Base-by-base conservation (phyloP, 2,113 vertebrate species). In the Larimichthys polyactis region DNA sequence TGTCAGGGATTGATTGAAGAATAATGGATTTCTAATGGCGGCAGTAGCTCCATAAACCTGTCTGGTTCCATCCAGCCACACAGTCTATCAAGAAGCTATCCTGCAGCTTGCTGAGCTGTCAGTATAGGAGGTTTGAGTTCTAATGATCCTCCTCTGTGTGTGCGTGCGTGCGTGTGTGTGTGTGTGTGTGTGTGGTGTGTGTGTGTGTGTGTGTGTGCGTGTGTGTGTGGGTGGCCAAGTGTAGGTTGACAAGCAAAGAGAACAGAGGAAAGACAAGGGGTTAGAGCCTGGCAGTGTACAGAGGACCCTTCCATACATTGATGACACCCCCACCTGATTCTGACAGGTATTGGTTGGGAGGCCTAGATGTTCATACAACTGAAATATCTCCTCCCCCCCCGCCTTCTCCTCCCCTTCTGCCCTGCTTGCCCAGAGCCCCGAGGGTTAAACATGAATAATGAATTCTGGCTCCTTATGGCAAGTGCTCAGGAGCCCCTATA, bases 391-490 rank as follows among this genome's bases (percentile, higher is more conserved):
- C 36, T 9, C 36, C 36, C 19, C 19, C 27, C 36, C 58, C 19
- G 27, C 46, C 43, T 22, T 24, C 70, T 51, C 29, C 36, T 48
- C 75, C 19, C 16, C 22, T 69, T 69, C 75, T 75, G 60, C 72
- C 82, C 74, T 29, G 75, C 87, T 72, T 70, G 83, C 85, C 87
- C 79, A 77, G 32, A 89, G 70, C 84, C 90, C 80, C 4, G 36
- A 67, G 82, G 92, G 87, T 83, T 91, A 75, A 89, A 84, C 87
- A 92, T 92, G 84, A 94, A 92, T 92, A 89, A 92, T 94, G 76
- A 86, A 94, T 90, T 72, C 71, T 71, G 71, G 58, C 77, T 84
- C 83, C 83, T 84, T 80, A 57, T 89, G 79, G 88, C 71, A 75
- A 86, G 78, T 65, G 86, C 75, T 77, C n/a, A 64, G 79, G 75